A percentile compares a stretch with the other conserved stretches of the same genome.
Conservation (phyloP, 2,113 vertebrate genomes). For the Crotalus viridis region DNA sequence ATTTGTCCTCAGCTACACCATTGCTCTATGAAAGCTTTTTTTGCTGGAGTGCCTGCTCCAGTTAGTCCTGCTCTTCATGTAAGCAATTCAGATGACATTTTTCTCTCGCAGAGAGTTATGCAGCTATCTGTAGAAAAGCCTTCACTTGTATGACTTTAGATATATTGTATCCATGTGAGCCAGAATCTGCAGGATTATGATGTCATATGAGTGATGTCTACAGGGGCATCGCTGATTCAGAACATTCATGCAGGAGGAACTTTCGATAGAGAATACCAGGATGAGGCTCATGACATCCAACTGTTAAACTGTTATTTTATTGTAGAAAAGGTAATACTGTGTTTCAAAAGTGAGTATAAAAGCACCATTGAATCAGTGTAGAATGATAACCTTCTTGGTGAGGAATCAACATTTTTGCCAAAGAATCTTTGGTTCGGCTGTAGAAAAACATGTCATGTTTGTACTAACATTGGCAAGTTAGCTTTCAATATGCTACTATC, state of each 20-base stretch:
- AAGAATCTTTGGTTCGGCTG: neutral
- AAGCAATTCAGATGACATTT: neutral
- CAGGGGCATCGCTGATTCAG: neutral
- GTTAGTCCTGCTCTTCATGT: neutral
- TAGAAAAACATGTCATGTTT: neutral
- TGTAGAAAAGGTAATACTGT: neutral
- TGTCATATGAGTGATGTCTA: neutral
- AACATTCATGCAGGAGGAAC: neutral
- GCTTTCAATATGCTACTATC: neutral
- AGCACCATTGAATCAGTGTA: neutral
- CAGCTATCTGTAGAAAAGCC: neutral
- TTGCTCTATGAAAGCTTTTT: neutral
- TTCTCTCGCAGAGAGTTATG: neutral
- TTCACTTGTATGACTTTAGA: neutral
- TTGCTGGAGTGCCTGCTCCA: neutral
- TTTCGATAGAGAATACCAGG: neutral
- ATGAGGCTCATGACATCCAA: neutral
- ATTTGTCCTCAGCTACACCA: neutral
- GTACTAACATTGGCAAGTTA: neutral
- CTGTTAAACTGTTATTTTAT: neutral
- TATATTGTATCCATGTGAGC: neutral
- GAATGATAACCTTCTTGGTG: neutral
- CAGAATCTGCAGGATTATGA: neutral
- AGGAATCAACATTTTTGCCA: neutral
- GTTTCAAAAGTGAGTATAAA: neutral